Base-by-base conservation (phyloP, 2,888 invertebrate genomes). In the Nomada ferruginata region DNA sequence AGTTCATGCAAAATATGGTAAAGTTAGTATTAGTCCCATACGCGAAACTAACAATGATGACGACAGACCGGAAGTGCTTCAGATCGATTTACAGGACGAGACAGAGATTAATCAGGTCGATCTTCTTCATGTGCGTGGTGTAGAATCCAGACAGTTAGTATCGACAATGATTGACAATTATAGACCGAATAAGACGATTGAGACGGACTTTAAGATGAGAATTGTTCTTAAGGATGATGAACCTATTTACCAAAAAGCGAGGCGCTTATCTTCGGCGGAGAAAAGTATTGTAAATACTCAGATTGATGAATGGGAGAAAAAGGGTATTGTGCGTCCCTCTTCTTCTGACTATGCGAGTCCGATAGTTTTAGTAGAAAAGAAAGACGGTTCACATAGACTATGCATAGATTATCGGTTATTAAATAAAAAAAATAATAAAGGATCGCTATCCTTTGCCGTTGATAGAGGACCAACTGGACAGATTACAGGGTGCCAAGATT, bases 381-480 rank as follows among this genome's bases (percentile, higher is more conserved):
- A 5, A n/a, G 66, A 66, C n/a, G 53, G 66, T 5, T 5, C 20
- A 4, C 47, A 18, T 23, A 2, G 53, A 15, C 53, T 53, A 18
- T 53, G 53, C 0, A 20, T 53, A 15, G 53, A 53, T 2, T 53
- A n/a, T 42, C 20, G 68, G 52, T 11, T 53, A 23, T 2, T 68
- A 0, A 55, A 55, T 3, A n/a, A 15, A 20, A 15, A 55, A 36
- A 13, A 68, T 20, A 5, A 15, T 36, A 2, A 53, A 55, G 5
- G 29, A n/a, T n/a, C n/a, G 53, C 5, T 42, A 36, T 42, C 68
- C 68, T 11, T 23, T 68, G 20, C 55, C 55, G 3, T 5, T 20
- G 2, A 20, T 53, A 13, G 53, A 68, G 1, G 52, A 53, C 4
- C 90, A 90, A 7, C 60, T 91, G 2, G 76, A 15, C 86, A 61